These are phyloP conservation scores for Novumbra hubbsi DNA, from an alignment of 2,797 vertebrate genomes.

Conservation along the genomic window DNA sequence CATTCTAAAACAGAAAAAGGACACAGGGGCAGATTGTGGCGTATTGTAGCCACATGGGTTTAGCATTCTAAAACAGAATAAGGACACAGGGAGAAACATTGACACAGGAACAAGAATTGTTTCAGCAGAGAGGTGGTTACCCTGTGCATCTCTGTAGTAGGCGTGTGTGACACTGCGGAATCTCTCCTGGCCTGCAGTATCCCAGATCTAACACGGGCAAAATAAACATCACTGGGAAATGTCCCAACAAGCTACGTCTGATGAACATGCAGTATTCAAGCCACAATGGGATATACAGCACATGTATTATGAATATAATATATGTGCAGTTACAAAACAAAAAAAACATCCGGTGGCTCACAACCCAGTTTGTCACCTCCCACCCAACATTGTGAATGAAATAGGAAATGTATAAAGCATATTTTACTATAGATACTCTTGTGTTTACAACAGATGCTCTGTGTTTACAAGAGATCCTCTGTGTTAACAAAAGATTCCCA, in stretches of 20 bases:
- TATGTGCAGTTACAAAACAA: too few relatives aligned
- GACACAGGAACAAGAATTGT: constrained; percentile 38
- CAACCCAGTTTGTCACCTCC: constrained; percentile 38
- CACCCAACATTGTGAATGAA: constrained; percentile 41
- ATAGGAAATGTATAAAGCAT: constrained; percentile 39
- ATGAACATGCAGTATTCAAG: neutral
- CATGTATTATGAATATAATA: neutral
- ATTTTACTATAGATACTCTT: too few relatives aligned
- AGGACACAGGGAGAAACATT: constrained; percentile 15
- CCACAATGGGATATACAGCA: neutral
- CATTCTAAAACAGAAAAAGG: too few relatives aligned
- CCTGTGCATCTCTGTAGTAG: constrained; percentile 96
- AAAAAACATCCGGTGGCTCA: constrained; percentile 17
- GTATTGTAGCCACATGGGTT: constrained; percentile 13
- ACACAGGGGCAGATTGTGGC: constrained; percentile 15
- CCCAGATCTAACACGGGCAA: constrained; percentile 86
- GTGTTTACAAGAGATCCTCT: too few relatives aligned
- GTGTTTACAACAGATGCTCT: too few relatives aligned
- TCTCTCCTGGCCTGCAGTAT: constrained; percentile 95
- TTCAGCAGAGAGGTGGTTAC: constrained; percentile 65
- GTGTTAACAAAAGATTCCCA: too few relatives aligned
- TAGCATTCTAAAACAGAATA: constrained; percentile 5
- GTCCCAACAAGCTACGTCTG: neutral
- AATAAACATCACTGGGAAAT: neutral
- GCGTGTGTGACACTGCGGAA: constrained; percentile 97